A percentile compares a stretch with the other conserved stretches of the same genome.
phyloP scores from a whole-genome alignment of 2,113 vertebrate genomes.

The Silurus meridionalis region DNA sequence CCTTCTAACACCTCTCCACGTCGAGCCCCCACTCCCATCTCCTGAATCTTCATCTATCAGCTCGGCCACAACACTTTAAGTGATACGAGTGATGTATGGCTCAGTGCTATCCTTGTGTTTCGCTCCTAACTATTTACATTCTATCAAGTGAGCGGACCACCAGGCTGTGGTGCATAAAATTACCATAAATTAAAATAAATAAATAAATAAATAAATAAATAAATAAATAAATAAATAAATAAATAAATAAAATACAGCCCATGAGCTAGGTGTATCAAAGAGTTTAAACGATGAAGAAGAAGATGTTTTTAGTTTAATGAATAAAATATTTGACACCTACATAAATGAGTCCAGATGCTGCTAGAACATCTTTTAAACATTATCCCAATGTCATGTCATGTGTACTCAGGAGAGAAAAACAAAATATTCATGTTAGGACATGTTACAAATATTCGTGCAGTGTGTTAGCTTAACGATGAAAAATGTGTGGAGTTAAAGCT shows the following conservation, averaged over 20 bases:
- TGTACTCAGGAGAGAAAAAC: not conserved
- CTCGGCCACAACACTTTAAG: conserved; percentile 85
- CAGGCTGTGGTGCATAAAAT: conserved; percentile 85
- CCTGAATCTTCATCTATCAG: conserved; percentile 89
- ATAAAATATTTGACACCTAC: not conserved
- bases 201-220: conserved; percentile 50
- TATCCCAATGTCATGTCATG: not conserved
- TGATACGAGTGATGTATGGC: conserved; percentile 88
- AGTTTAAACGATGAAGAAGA: not conserved
- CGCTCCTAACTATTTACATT: conserved; percentile 86
- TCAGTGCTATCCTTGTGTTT: conserved; percentile 83
- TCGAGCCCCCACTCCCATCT: conserved; percentile 72
- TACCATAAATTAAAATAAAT: conserved; percentile 78
- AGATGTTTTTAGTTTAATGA: conserved; percentile 12
- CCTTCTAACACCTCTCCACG: conserved; percentile 87
- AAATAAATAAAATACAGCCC: conserved; percentile 43
- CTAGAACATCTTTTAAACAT: not conserved
- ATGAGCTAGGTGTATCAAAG: conserved; percentile 26
- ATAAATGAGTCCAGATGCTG: not conserved
- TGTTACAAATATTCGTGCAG: not conserved
- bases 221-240: conserved; percentile 23
- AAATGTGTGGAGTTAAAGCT: no score
- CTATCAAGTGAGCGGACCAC: conserved; percentile 87
- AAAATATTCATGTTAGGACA: not conserved
- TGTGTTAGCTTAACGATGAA: not conserved